Evolutionary conservation across 2,113 vertebrate genomes (phyloP).

Genomic region (Larimichthys crocea): DNA sequence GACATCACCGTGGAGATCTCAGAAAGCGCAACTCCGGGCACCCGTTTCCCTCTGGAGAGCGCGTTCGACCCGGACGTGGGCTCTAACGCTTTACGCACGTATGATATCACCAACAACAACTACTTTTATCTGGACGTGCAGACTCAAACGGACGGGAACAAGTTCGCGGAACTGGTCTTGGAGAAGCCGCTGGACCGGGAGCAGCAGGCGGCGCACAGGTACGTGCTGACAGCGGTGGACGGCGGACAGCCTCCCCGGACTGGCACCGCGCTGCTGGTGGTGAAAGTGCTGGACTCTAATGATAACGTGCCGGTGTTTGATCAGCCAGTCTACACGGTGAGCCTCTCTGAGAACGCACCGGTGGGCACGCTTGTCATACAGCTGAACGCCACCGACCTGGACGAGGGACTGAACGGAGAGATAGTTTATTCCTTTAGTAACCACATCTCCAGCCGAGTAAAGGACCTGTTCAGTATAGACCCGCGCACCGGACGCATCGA

Average conservation of each 20-base stretch:
- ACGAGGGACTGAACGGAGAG: slow-evolving; percentile 96
- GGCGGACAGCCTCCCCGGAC: slow-evolving; percentile 93
- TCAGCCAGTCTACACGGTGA: slow-evolving; percentile 94
- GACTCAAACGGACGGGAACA: slow-evolving; percentile 95
- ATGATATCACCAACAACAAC: slow-evolving; percentile 96
- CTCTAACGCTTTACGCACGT: slow-evolving; percentile 95
- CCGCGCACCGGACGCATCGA: slow-evolving; percentile 93
- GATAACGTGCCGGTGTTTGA: slow-evolving; percentile 98
- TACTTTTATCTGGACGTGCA: slow-evolving; percentile 97
- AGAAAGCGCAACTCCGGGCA: slow-evolving; percentile 96
- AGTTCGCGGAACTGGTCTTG: slow-evolving; percentile 96
- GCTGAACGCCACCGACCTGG: slow-evolving; percentile 95
- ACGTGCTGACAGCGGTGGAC: slow-evolving; percentile 97
- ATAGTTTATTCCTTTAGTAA: slow-evolving; percentile 96
- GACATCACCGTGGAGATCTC: slow-evolving; percentile 98
- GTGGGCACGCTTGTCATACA: slow-evolving; percentile 94
- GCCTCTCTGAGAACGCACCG: slow-evolving; percentile 92
- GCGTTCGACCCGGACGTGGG: slow-evolving; percentile 98
- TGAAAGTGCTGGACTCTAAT: slow-evolving; percentile 96
- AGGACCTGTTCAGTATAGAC: slow-evolving; percentile 92
- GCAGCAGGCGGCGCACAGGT: slow-evolving; percentile 95
- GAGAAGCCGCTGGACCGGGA: slow-evolving; percentile 95
- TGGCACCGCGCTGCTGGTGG: slow-evolving; percentile 94
- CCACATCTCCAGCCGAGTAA: slow-evolving; percentile 92
- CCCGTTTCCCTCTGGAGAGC: slow-evolving; percentile 96